These are phyloP conservation scores for Esox lucius DNA, from an alignment of 2,797 vertebrate genomes.

Conservation along the genomic window DNA sequence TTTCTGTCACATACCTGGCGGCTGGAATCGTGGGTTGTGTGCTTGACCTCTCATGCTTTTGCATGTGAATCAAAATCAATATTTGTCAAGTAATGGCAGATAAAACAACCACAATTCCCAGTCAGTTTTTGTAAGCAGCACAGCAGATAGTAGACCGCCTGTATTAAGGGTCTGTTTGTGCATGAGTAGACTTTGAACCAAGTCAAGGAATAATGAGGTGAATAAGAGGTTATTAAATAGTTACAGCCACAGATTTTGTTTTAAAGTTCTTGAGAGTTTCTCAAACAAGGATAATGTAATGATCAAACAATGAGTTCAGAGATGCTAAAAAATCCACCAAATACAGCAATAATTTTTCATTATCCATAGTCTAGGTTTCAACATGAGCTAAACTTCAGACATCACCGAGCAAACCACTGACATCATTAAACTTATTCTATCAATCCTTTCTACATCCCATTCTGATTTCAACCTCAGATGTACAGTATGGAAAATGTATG, in stretches of 20 bases:
- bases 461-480: too few relatives aligned
- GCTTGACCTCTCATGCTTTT: conserved; percentile 21
- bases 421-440: too few relatives aligned
- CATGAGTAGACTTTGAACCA: not conserved
- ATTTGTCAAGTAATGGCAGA: conserved; percentile 2
- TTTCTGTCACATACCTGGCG: conserved; percentile 38
- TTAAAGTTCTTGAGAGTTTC: not conserved
- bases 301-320: too few relatives aligned
- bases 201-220: not conserved
- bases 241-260: not conserved
- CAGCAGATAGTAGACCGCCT: not conserved
- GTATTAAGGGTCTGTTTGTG: not conserved
- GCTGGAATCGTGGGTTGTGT: conserved; percentile 2
- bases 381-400: too few relatives aligned
- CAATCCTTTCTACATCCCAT: too few relatives aligned
- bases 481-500: too few relatives aligned
- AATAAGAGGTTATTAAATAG: not conserved
- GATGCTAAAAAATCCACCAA: too few relatives aligned
- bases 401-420: too few relatives aligned
- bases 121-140: not conserved
- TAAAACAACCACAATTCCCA: not conserved
- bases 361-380: too few relatives aligned
- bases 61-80: not conserved
- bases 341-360: too few relatives aligned
- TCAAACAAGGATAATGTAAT: not conserved